Evolutionary conservation across 1,140 invertebrate genomes (phyloP).

Genomic region (Notospermus geniculatus): DNA sequence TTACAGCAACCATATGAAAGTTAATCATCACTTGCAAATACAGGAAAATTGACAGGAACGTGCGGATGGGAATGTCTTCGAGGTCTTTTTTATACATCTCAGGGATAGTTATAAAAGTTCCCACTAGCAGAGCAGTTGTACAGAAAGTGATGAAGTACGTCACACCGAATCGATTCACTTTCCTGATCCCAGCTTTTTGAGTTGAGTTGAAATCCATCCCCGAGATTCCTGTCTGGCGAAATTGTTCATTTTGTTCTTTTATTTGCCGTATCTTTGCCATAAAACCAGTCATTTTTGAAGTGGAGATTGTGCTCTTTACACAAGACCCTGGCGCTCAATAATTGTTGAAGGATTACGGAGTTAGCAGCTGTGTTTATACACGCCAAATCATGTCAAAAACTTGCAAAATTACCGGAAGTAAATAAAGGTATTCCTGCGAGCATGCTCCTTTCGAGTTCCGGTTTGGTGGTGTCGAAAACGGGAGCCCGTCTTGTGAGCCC

Average conservation of each 20-base stretch:
- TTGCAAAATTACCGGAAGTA: too few species aligned
- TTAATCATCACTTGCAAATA: too few species aligned
- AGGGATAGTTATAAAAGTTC: conserved; percentile 5
- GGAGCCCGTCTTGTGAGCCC: neutral
- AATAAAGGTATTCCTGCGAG: too few species aligned
- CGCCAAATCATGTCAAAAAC: too few species aligned
- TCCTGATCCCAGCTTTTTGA: neutral
- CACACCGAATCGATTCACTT: conserved; percentile 4
- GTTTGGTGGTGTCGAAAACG: conserved; percentile 2
- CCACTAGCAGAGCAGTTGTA: neutral
- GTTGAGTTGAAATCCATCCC: too few species aligned
- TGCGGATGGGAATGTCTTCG: neutral
- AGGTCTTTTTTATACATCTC: neutral
- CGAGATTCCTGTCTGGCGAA: neutral
- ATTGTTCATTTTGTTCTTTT: neutral
- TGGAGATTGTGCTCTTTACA: too few species aligned
- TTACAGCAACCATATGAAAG: too few species aligned
- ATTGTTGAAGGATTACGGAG: neutral
- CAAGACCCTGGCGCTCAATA: too few species aligned
- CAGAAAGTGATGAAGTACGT: neutral
- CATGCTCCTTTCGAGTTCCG: conserved; percentile 1
- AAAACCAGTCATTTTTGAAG: conserved; percentile 1
- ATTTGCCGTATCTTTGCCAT: neutral
- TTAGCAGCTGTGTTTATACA: neutral
- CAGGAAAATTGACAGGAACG: neutral